Conservation (phyloP, 2,888 invertebrate species). For the Hoplodrina blanda region DNA sequence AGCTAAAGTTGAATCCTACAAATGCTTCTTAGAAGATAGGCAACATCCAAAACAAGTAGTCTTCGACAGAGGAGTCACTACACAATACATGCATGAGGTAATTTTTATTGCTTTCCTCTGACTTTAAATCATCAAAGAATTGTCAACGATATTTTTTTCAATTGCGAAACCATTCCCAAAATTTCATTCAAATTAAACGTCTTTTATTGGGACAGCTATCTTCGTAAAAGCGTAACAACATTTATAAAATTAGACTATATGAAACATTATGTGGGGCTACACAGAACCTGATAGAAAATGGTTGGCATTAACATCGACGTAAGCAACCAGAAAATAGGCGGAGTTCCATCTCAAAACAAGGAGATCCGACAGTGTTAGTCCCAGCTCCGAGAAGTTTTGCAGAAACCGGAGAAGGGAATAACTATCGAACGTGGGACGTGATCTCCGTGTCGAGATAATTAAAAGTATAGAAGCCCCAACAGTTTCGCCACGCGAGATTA, state of each 20-base stretch:
- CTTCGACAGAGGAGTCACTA: constrained; percentile 27
- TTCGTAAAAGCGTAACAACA: constrained; percentile 55
- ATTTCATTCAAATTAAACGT: constrained; percentile 43
- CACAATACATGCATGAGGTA: constrained; percentile 32
- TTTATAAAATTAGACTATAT: constrained; percentile 59
- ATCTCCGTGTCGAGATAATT: constrained; percentile 55
- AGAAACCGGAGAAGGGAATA: constrained; percentile 27
- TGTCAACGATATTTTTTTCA: constrained; percentile 18
- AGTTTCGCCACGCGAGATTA: constrained; percentile 49
- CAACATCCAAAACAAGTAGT: constrained; percentile 22
- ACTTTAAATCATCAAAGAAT: constrained; percentile 30
- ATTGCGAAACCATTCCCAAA: constrained; percentile 21
- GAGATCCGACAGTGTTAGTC: constrained; percentile 47
- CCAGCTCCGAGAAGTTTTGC: constrained; percentile 27
- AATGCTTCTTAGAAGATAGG: constrained; percentile 50
- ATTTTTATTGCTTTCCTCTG: constrained; percentile 36
- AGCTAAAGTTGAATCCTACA: constrained; percentile 40
- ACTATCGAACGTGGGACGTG: constrained; percentile 24
- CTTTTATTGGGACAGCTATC: constrained; percentile 40
- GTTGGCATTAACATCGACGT: constrained; percentile 48
- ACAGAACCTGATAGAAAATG: constrained; percentile 57
- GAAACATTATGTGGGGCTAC: constrained; percentile 57
- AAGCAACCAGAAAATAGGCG: constrained; percentile 65
- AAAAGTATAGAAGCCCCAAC: constrained; percentile 59
- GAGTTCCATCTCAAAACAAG: constrained; percentile 64